Conservation (phyloP, 2,113 vertebrate species). For the Neodon shergylaensis region DNA sequence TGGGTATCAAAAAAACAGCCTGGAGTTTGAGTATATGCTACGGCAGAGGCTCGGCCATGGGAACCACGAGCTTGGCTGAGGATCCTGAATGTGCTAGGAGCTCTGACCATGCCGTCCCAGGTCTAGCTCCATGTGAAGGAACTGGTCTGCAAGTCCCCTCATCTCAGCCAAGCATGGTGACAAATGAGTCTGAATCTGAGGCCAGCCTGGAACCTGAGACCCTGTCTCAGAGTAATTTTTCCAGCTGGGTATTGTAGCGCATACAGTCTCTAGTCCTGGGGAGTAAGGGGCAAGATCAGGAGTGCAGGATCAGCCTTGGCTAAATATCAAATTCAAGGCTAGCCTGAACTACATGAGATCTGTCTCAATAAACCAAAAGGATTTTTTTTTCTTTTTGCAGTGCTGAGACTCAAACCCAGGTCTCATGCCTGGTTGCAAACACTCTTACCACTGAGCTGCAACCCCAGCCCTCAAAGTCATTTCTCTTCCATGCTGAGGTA, state of each 20-base stretch:
- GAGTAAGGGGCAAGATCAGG: not conserved
- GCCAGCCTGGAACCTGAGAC: not conserved
- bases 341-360: not conserved
- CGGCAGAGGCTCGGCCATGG: not conserved
- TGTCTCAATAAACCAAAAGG: not conserved
- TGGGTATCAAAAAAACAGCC: not conserved
- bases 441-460: not conserved
- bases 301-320: not conserved
- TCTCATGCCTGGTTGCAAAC: not conserved
- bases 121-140: not conserved
- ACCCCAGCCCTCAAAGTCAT: not conserved
- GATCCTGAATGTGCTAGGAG: not conserved
- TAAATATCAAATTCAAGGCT: not conserved
- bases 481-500: not conserved
- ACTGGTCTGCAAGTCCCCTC: not conserved
- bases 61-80: too few relatives aligned
- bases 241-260: not conserved
- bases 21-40: not conserved
- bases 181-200: not conserved
- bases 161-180: not conserved
- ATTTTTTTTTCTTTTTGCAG: not conserved
- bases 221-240: not conserved
- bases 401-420: not conserved
- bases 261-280: not conserved
- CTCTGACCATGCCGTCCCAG: not conserved